Evolutionary conservation across 1,140 invertebrate species (phyloP), one percentile per base, ranked within the genome.

Genomic region (Tetranychus urticae): DNA sequence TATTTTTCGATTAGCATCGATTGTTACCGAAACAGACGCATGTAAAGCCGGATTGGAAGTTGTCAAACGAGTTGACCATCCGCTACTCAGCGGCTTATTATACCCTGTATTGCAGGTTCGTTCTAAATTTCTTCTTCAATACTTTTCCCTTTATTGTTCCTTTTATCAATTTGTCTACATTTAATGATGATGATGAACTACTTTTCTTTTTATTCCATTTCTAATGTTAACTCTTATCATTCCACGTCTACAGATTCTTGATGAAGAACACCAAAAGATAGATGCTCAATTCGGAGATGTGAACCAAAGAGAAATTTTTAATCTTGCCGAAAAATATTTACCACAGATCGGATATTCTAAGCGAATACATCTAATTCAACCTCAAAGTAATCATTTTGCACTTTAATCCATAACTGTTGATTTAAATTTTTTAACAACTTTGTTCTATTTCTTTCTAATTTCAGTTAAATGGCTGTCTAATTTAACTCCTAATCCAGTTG

Each of bases 201-300:
- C 5, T 42, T 42, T 42, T 6, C 39, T 42, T 42, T 42, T 1
- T 42, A 42, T 42, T 42, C 39, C 10, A 5, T 42, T 10, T 42
- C 39, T 42, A 5, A 6, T 42, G 5, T 10, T 42, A 6, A 6
- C 39, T 42, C 39, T 42, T 42, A 6, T 42, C 39, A 6, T 42
- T 6, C 39, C 39, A 42, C 39, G 39, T 42, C 39, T 42, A 42
- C 85, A 97, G 79, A 89, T 90, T 14, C 75, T 99, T 47, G 96
- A 99, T 79, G 96, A 99, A 75, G 88, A 98, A 73, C 93, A 98
- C 72, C 76, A 97, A 8, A 86, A 94, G 72, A 86, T 91, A 47
- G 93, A 98, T 79, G 93, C 91, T 12, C 94, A 99, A 71, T 97
- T 98, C 78, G 94, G 94, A 65, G 94, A 94, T 36, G 85, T 97